Base-by-base conservation (phyloP, 2,113 vertebrate species). In the Myotis lucifugus region DNA sequence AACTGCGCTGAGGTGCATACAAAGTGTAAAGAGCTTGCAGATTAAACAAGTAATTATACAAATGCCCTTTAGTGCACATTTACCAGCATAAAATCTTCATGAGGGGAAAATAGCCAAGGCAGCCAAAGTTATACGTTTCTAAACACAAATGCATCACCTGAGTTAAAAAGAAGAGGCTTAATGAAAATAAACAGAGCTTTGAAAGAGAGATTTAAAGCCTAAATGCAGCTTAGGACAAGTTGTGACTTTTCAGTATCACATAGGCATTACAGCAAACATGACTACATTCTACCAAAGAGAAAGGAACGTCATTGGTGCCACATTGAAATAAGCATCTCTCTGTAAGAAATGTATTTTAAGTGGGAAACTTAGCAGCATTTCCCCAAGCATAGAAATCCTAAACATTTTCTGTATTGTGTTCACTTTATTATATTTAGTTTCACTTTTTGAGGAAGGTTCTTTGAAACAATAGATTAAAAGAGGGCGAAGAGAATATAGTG, bases 181-280 rank as follows among this genome's bases (percentile, higher is more conserved):
- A 79, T 96, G 73, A 88, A 97, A 97, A 97, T 85, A 97, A 97
- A 96, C 85, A 95, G 89, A 97, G 97, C 82, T 86, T 97, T 96
- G 85, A 92, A 84, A 59, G 73, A 92, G 77, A 97, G 95, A 86
- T 93, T 97, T 94, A 93, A 93, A 92, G 92, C n/a, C 93, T 95
- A 86, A 37, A 59, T 42, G 54, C 82, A 84, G 90, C 95, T 96
- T 92, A 92, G 90, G 81, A 83, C 92, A 96, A 96, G 95, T 76
- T 90, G 78, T 73, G 92, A 88, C 90, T 95, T 91, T 88, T 74
- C 69, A 0, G 18, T 69, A 90, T 74, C 42, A 21, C 9, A 56
- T 1, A 92, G 61, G 48, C 59, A n/a, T 82, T 77, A 52, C 40
- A 82, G 81, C 70, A 91, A 85, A 77, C 88, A 59, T 4, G 32